phyloP scores from a whole-genome alignment of 2,888 invertebrate genomes.

The Melipona bicolor region DNA sequence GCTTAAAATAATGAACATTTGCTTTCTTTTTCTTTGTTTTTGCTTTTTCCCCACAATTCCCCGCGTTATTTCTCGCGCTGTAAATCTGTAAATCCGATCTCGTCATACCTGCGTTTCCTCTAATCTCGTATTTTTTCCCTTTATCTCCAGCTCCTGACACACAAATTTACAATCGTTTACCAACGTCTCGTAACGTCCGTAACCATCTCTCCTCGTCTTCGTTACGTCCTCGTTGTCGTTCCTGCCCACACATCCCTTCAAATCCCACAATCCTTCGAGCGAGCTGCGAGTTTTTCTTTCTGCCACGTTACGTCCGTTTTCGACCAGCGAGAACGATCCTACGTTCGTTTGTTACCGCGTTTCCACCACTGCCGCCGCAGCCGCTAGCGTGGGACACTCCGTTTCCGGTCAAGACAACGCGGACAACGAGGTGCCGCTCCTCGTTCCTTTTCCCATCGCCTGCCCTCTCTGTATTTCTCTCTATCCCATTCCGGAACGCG shows the following conservation, averaged over 20 bases:
- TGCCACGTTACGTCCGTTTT: conserved; percentile 58
- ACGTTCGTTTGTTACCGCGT: conserved; percentile 3
- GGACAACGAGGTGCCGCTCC: conserved; percentile 12
- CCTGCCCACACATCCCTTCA: conserved; percentile 8
- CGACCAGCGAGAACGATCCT: conserved; percentile 70
- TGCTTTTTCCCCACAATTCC: neutral
- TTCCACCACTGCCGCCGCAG: neutral
- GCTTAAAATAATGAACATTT: conserved; percentile 77
- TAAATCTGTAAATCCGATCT: neutral
- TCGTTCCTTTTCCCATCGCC: conserved; percentile 28
- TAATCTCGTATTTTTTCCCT: neutral
- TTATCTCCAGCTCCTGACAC: neutral
- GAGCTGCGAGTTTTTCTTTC: conserved; percentile 41
- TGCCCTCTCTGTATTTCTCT: conserved; percentile 9
- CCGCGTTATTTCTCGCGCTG: conserved; percentile 24
- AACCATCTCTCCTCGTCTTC: conserved; percentile 20
- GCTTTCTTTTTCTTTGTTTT: conserved; percentile 24
- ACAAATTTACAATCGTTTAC: neutral
- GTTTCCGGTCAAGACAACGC: neutral
- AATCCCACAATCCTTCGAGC: conserved; percentile 49
- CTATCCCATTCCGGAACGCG: conserved; percentile 56
- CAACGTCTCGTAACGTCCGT: conserved; percentile 25
- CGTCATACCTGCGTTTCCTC: neutral
- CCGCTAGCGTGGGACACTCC: neutral
- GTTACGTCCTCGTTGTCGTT: conserved; percentile 40